phyloP scores from a whole-genome alignment of 2,797 vertebrate genomes.

The Cuculus canorus region DNA sequence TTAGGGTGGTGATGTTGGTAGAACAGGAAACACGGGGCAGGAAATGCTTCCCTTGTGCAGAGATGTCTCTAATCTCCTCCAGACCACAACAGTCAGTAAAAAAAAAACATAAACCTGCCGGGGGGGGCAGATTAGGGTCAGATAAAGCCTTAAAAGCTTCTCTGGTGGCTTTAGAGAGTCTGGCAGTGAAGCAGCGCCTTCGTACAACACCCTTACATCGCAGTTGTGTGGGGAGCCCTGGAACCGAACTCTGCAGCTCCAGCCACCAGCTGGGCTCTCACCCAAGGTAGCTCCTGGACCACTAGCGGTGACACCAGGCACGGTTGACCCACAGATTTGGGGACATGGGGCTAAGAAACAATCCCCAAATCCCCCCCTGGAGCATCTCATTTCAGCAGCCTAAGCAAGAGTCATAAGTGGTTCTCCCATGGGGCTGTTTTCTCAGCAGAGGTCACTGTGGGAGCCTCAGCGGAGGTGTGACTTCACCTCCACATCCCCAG shows the following conservation, averaged over 20 bases:
- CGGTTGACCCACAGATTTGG: background rate
- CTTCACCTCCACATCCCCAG: background rate
- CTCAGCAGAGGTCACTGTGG: background rate
- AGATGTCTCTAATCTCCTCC: background rate
- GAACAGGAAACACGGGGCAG: background rate
- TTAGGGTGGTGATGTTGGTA: background rate
- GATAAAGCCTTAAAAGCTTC: background rate
- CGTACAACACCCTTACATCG: rapidly evolving
- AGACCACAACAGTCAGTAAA: background rate
- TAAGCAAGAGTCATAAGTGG: rapidly evolving
- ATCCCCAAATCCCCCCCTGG: rapidly evolving
- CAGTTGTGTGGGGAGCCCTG: rapidly evolving
- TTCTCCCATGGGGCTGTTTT: background rate
- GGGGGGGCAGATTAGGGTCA: background rate
- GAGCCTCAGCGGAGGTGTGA: background rate
- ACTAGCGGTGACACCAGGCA: rapidly evolving
- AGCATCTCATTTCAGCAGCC: background rate
- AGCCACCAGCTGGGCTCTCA: background rate
- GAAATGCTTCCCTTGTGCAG: background rate
- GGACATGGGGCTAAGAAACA: background rate
- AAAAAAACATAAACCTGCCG: background rate
- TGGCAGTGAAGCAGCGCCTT: too few relatives aligned
- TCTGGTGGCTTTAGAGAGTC: background rate
- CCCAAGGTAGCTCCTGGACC: too few relatives aligned
- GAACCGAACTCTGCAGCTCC: background rate